A percentile compares a stretch with the other conserved stretches of the same genome.
These are phyloP conservation scores for Dioctria linearis DNA, from an alignment of 2,888 invertebrate genomes.

Conservation along the genomic window DNA sequence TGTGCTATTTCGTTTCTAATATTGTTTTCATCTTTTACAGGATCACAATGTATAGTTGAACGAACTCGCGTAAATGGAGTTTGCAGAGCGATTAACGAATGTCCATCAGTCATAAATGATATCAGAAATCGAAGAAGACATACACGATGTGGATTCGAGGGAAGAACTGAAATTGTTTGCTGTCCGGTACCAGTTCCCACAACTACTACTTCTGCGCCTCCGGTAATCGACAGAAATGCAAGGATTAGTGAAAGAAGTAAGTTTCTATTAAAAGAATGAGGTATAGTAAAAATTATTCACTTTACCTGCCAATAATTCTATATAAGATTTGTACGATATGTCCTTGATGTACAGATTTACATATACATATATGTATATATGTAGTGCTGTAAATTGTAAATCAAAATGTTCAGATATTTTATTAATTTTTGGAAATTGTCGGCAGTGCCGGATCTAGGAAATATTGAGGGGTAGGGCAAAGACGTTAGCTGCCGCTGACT, in stretches of 20 bases:
- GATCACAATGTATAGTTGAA: constrained; percentile 16
- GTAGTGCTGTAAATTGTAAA: neutral
- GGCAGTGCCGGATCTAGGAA: too few relatives aligned
- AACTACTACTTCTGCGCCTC: neutral
- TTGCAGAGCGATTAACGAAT: constrained; percentile 21
- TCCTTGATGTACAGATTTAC: too few relatives aligned
- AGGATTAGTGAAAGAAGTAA: constrained; percentile 45
- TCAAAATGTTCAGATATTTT: neutral
- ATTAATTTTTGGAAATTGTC: too few relatives aligned
- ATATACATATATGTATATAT: too few relatives aligned
- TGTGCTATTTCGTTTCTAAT: too few relatives aligned
- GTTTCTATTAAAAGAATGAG: neutral
- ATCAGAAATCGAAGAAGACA: neutral
- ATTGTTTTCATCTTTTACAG: neutral
- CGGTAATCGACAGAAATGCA: constrained; percentile 15
- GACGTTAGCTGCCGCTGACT: too few relatives aligned
- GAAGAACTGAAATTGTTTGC: constrained; percentile 61
- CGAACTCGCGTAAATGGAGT: neutral
- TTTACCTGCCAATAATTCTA: too few relatives aligned
- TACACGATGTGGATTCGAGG: constrained; percentile 61
- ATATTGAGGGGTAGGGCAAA: too few relatives aligned
- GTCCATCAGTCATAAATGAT: constrained; percentile 33
- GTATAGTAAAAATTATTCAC: neutral
- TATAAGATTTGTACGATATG: too few relatives aligned
- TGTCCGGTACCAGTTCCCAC: constrained; percentile 57